These are phyloP conservation scores for Polypedilum pembai DNA, from an alignment of 1,140 invertebrate species.

Conservation along the genomic window DNA sequence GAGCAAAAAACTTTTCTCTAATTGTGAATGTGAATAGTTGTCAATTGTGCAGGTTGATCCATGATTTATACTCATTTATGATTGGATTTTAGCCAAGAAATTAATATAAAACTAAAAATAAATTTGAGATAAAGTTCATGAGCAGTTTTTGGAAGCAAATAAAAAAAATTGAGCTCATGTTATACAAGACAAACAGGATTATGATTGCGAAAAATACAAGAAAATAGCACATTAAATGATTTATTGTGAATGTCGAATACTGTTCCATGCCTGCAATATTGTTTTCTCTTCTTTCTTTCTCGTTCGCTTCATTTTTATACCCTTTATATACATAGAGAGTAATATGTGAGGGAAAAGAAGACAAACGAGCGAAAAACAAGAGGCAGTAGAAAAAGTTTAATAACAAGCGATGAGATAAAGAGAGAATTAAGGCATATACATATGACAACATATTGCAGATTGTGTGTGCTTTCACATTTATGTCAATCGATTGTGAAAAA, in stretches of 20 bases:
- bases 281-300: neutral
- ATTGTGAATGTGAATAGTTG: no score
- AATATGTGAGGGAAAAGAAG: no score
- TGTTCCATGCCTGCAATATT: constrained; percentile 10
- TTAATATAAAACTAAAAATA: neutral
- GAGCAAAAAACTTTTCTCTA: no score
- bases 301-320: no score
- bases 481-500: neutral
- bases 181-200: constrained; percentile 12
- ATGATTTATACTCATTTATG: constrained; percentile 26
- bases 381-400: neutral
- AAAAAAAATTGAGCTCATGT: constrained; percentile 1
- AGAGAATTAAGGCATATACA: neutral
- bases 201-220: constrained; percentile 18
- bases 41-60: neutral
- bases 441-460: constrained; percentile 16
- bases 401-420: neutral
- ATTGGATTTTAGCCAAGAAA: constrained; percentile 2
- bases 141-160: neutral
- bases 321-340: no score
- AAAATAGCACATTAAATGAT: constrained; percentile 4
- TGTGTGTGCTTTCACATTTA: neutral
- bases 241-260: constrained; percentile 6
- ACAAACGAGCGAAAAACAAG: neutral
- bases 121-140: neutral